Conservation (phyloP, 2,113 vertebrate genomes). For the Mus pahari region DNA sequence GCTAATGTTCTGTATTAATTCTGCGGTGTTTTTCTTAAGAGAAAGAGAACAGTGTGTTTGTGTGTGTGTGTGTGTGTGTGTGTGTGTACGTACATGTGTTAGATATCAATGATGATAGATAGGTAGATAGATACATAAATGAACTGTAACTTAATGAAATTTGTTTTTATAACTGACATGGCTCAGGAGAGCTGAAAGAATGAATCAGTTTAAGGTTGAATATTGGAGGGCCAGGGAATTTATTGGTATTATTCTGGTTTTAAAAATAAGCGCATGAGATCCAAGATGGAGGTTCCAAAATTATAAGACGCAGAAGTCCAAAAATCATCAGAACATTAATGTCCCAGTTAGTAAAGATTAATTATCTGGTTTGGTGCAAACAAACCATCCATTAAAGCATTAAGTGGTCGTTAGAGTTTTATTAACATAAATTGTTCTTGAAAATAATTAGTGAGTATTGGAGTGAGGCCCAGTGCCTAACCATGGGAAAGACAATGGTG, state of each 20-base stretch:
- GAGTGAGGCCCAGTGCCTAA: background rate
- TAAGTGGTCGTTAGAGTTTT: background rate
- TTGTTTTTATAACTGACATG: background rate
- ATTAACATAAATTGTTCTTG: background rate
- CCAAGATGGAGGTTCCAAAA: background rate
- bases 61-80: background rate
- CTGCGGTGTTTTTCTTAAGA: background rate
- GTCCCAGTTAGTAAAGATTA: background rate
- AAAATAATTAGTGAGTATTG: background rate
- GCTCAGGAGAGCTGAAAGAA: background rate
- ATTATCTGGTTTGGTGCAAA: background rate
- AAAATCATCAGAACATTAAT: background rate
- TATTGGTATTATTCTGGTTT: accelerated
- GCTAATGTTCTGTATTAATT: background rate
- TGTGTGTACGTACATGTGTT: background rate
- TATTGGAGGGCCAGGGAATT: background rate
- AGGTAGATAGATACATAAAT: background rate
- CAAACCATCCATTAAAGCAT: background rate
- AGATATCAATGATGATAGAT: too few relatives aligned
- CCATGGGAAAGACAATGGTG: background rate
- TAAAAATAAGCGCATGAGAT: background rate
- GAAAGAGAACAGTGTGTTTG: background rate
- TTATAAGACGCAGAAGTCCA: background rate
- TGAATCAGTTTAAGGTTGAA: background rate
- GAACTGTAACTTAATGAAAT: background rate